phyloP scores from a whole-genome alignment of 2,888 invertebrate species.

The Cryptocephalus primarius region DNA sequence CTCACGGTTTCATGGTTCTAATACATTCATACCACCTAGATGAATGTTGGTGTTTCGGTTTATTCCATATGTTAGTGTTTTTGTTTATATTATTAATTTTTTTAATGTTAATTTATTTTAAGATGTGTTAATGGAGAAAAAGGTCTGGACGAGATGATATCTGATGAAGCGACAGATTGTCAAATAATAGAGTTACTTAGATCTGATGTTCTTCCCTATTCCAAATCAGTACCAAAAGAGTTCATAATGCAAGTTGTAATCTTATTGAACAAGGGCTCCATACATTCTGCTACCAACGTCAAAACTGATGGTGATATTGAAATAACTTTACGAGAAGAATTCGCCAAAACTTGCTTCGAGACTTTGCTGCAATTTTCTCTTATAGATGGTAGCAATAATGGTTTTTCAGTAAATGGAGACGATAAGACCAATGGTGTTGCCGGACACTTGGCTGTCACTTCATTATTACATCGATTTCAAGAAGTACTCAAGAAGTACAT shows the following conservation, averaged over 20 bases:
- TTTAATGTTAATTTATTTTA: constrained; percentile 6
- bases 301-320: constrained; percentile 69
- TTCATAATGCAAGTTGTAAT: constrained; percentile 75
- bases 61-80: too few relatives aligned
- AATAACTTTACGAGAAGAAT: constrained; percentile 80
- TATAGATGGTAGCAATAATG: constrained; percentile 55
- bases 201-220: constrained; percentile 72
- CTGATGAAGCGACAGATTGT: constrained; percentile 72
- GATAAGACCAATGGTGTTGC: constrained; percentile 47
- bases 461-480: constrained; percentile 82
- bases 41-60: too few relatives aligned
- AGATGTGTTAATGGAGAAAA: constrained; percentile 46
- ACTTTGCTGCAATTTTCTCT: constrained; percentile 89
- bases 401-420: constrained; percentile 29
- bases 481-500: constrained; percentile 84
- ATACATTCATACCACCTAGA: too few relatives aligned
- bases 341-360: constrained; percentile 93
- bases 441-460: constrained; percentile 78
- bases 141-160: constrained; percentile 47
- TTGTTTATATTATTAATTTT: too few relatives aligned
- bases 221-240: constrained; percentile 65
- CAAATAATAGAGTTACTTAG: constrained; percentile 71
- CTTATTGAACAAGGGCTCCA: constrained; percentile 75
- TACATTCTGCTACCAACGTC: constrained; percentile 60
- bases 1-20: too few relatives aligned